Evolutionary conservation across 2,888 invertebrate genomes (phyloP).

Genomic region (Helicoverpa assulta): DNA sequence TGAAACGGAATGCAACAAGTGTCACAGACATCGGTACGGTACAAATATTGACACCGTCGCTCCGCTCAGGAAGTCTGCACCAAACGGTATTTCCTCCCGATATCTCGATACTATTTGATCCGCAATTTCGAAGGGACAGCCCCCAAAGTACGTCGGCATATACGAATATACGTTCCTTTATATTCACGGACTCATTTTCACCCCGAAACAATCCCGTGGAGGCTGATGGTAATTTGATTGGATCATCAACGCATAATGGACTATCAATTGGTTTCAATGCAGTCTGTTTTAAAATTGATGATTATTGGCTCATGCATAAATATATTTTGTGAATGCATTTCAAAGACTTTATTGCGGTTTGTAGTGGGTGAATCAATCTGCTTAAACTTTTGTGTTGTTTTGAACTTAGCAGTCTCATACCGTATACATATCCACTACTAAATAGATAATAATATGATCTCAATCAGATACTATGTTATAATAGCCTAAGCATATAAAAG

Average conservation of each 20-base stretch:
- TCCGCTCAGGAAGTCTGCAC: conserved; percentile 65
- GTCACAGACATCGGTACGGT: conserved; percentile 45
- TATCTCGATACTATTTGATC: conserved; percentile 50
- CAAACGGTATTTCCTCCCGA: conserved; percentile 61
- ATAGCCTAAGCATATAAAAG: conserved; percentile 45
- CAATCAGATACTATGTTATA: conserved; percentile 35
- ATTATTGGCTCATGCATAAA: conserved; percentile 32
- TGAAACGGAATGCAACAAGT: conserved; percentile 62
- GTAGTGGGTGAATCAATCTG: conserved; percentile 25
- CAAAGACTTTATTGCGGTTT: conserved; percentile 43
- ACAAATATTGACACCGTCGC: conserved; percentile 64
- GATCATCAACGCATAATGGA: conserved; percentile 34
- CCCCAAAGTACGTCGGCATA: conserved; percentile 8
- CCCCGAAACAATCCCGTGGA: conserved; percentile 31
- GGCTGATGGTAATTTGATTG: conserved; percentile 41
- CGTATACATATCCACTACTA: background rate
- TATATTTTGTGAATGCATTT: conserved; percentile 23
- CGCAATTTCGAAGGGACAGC: conserved; percentile 50
- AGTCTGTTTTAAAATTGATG: conserved; percentile 25
- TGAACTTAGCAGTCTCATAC: background rate
- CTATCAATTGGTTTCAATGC: conserved; percentile 22
- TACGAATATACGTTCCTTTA: conserved; percentile 29
- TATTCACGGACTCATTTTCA: conserved; percentile 36
- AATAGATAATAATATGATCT: conserved; percentile 35
- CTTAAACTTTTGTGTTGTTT: conserved; percentile 3